These are phyloP conservation scores for Drosophila pruinosa DNA, from an alignment of 1,140 invertebrate species.

Conservation along the genomic window DNA sequence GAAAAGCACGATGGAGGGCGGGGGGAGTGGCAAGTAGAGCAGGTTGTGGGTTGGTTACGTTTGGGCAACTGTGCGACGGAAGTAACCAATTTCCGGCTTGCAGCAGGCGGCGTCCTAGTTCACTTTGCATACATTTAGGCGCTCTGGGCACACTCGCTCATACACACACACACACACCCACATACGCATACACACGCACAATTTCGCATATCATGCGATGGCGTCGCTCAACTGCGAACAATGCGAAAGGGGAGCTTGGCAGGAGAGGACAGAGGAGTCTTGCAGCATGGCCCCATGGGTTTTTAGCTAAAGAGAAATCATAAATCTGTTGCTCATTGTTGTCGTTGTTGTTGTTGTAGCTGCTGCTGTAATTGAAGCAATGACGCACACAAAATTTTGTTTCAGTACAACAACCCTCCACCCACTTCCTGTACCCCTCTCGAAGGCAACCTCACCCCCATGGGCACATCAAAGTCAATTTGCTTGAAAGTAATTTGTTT, in stretches of 20 bases:
- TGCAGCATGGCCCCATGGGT: not conserved
- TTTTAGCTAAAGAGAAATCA: conserved; percentile 27
- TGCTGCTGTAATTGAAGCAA: conserved; percentile 68
- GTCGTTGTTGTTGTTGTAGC: conserved; percentile 26
- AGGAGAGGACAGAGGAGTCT: not conserved
- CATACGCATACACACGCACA: conserved; percentile 7
- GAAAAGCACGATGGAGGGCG: not conserved
- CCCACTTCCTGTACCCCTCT: not conserved
- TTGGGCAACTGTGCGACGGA: conserved; percentile 36
- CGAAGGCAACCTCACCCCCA: not conserved
- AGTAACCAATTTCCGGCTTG: conserved; percentile 68
- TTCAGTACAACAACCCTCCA: not conserved
- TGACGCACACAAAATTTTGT: conserved; percentile 65
- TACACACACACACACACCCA: not conserved
- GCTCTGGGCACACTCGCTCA: conserved; percentile 11
- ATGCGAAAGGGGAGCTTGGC: not conserved
- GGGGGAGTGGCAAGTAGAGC: not conserved
- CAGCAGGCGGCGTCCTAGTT: conserved; percentile 29
- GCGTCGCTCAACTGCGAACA: conserved; percentile 19
- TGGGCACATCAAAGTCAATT: conserved; percentile 45
- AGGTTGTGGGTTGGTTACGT: not conserved
- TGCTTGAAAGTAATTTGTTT: conserved; percentile 70
- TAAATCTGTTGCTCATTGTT: conserved; percentile 56
- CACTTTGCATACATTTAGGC: conserved; percentile 50
- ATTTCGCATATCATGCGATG: conserved; percentile 47